These are phyloP conservation scores for cattle (Bos taurus) DNA, from an alignment of 2,113 vertebrate genomes.

Conservation along the genomic window ARS-UCD2.0 NC_037336.1:30281501-30282000, in stretches of 20 bases:
- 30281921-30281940: not conserved
- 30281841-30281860: not conserved
- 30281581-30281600: not conserved
- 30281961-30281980: not conserved
- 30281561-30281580: not conserved
- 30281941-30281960: not conserved
- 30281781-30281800: not conserved
- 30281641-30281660: not conserved
- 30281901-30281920: not conserved
- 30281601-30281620: not conserved
- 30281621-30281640: not conserved
- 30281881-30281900: not conserved
- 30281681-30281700: not conserved
- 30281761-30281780: not conserved
- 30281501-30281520: not conserved
- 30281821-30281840: not conserved
- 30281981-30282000: not conserved
- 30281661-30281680: not conserved
- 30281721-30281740: not conserved
- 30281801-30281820: not conserved
- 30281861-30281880: not conserved
- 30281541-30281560: not conserved
- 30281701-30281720: not conserved
- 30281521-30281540: not conserved
- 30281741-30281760: not conserved